Base-by-base conservation (phyloP, 1,140 invertebrate genomes). In the Drosophila teissieri region DNA sequence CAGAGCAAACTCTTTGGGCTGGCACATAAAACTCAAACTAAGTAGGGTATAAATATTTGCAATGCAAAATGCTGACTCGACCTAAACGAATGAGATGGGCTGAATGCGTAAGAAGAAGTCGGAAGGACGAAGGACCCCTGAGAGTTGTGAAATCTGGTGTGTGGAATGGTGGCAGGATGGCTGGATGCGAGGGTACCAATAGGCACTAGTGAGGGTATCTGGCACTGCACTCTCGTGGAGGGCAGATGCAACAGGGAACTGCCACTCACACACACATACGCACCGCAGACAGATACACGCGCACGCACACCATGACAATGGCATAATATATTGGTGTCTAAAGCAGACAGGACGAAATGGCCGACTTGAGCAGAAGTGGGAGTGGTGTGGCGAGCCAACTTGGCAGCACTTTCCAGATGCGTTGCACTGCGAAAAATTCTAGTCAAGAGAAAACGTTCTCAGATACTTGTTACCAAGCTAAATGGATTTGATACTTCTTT, bases 261-360 rank as follows among this genome's bases (percentile, higher is more conserved):
- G 52, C 48, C 42, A 76, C 61, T 51, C 24, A 67, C 69, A 37
- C 65, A 27, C 12, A 24, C 24, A 48, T 14, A 48, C 22, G 14
- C 14, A 27, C 48, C 48, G 8, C 48, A 34, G 48, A 17, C n/a
- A 51, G 48, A 51, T 14, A 34, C 48, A 31, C 48, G 53, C 57
- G 45, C 72, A 63, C 57, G 55, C 55, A 52, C 48, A 76, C 80
- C 44, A 68, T 44, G 56, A 60, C 72, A 73, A 77, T 73, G 63
- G 49, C 77, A 78, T 78, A 84, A 86, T 83, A 86, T 88, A 86
- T 88, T 83, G 63, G 78, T 75, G 83, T 83, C 82, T 68, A 57
- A 69, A 60, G 46, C 73, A 82, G 82, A 60, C 69, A 72, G 51
- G 45, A 63, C 45, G 22, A 64, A 74, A 64, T 53, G 48, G 49